Conservation (phyloP, 2,113 vertebrate species). For the Pantherophis guttatus region DNA sequence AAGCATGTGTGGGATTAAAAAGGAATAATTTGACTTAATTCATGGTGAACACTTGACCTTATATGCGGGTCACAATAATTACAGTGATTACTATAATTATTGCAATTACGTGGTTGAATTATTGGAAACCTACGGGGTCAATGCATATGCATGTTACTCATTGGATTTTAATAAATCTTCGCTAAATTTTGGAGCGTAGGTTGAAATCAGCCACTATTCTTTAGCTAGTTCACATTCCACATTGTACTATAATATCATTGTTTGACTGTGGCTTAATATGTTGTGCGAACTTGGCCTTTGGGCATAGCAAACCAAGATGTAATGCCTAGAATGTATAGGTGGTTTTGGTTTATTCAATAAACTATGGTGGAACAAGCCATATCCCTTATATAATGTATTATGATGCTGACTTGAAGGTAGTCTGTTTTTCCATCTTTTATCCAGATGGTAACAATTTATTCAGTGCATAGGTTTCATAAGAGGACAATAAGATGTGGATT, state of each 20-base stretch:
- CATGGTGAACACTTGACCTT: not conserved
- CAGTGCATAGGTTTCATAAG: not conserved
- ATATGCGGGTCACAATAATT: not conserved
- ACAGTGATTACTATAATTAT: not conserved
- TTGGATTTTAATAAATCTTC: not conserved
- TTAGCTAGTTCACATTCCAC: not conserved
- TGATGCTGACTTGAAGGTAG: not conserved
- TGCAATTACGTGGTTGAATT: not conserved
- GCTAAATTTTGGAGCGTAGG: not conserved
- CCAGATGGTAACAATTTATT: not conserved
- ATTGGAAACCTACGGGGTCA: not conserved
- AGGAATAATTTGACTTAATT: not conserved
- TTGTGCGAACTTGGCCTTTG: not conserved
- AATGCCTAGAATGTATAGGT: not conserved
- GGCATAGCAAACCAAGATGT: not conserved
- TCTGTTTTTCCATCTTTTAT: not conserved
- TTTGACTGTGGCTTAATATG: not conserved
- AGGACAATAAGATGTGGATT: not conserved
- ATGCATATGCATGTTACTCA: not conserved
- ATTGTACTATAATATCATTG: not conserved
- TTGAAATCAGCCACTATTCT: not conserved
- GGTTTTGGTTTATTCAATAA: not conserved
- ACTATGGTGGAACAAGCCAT: not conserved
- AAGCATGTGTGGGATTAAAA: not conserved
- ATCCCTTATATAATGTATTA: not conserved